phyloP scores from a whole-genome alignment of 1,140 invertebrate genomes.

The Ylistrum balloti region DNA sequence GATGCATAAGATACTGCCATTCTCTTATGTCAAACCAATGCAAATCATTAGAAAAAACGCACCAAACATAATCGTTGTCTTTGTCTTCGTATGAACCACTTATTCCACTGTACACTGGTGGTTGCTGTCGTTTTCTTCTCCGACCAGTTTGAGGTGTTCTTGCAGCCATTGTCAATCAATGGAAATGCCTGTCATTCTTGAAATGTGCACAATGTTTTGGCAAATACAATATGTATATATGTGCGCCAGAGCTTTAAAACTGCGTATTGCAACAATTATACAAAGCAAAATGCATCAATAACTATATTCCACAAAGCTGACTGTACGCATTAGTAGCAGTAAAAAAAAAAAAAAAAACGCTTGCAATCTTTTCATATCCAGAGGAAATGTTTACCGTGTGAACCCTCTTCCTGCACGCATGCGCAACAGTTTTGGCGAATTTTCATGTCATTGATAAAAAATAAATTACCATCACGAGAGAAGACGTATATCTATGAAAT shows the following conservation, averaged over 20 bases:
- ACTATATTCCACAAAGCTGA: not conserved
- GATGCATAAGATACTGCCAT: too few relatives aligned
- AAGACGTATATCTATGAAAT: not conserved
- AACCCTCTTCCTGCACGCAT: conserved; percentile 26
- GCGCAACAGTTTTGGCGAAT: not conserved
- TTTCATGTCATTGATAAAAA: conserved; percentile 29
- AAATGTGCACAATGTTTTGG: conserved; percentile 24
- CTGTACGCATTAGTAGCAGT: not conserved
- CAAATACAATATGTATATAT: not conserved
- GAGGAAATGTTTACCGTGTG: conserved; percentile 23
- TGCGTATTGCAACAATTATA: not conserved
- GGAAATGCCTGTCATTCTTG: conserved; percentile 33
- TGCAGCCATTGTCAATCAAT: conserved; percentile 64
- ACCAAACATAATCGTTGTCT: conserved; percentile 82
- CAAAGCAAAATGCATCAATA: not conserved
- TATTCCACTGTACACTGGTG: conserved; percentile 76
- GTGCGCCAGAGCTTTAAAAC: not conserved
- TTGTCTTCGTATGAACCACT: conserved; percentile 79
- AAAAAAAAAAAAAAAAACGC: not conserved
- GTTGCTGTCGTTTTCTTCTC: conserved; percentile 72
- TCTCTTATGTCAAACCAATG: too few relatives aligned
- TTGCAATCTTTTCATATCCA: not conserved
- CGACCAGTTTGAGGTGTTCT: conserved; percentile 62
- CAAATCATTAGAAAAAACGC: conserved; percentile 55
- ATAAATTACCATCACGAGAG: too few relatives aligned